phyloP scores from a whole-genome alignment of 2,113 vertebrate species.

The Ameiurus melas region DNA sequence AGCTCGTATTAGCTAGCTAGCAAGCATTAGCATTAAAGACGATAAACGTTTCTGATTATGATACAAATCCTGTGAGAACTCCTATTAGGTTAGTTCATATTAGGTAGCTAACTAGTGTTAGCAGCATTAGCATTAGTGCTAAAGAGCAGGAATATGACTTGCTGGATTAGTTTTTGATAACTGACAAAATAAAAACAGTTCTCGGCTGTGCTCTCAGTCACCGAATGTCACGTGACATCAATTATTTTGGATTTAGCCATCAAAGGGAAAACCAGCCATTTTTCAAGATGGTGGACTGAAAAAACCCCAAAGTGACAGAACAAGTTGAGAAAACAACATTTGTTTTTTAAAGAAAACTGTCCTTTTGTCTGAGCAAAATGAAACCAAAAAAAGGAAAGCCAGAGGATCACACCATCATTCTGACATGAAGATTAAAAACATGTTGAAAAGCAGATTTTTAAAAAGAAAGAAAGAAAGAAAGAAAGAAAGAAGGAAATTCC shows the following conservation, averaged over 20 bases:
- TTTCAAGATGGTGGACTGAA: background rate
- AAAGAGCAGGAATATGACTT: no score
- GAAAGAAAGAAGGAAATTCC: background rate
- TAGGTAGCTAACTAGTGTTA: background rate
- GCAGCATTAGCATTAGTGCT: background rate
- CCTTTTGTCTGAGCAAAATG: background rate
- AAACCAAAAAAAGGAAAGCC: background rate
- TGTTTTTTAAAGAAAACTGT: background rate
- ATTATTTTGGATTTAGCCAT: background rate
- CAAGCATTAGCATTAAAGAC: background rate
- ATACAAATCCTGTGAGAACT: background rate
- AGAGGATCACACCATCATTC: background rate
- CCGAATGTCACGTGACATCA: background rate
- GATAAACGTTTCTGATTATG: background rate
- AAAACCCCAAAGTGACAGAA: background rate
- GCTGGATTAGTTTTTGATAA: background rate
- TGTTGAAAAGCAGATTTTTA: background rate
- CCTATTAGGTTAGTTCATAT: background rate
- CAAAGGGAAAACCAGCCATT: background rate
- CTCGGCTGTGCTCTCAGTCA: background rate
- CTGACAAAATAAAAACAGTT: background rate
- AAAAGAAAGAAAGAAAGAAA: background rate
- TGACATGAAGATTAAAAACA: background rate
- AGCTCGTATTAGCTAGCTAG: background rate
- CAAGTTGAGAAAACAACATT: background rate